These are phyloP conservation scores for Ataeniobius toweri DNA, from an alignment of 2,797 vertebrate species.

Conservation along the genomic window DNA sequence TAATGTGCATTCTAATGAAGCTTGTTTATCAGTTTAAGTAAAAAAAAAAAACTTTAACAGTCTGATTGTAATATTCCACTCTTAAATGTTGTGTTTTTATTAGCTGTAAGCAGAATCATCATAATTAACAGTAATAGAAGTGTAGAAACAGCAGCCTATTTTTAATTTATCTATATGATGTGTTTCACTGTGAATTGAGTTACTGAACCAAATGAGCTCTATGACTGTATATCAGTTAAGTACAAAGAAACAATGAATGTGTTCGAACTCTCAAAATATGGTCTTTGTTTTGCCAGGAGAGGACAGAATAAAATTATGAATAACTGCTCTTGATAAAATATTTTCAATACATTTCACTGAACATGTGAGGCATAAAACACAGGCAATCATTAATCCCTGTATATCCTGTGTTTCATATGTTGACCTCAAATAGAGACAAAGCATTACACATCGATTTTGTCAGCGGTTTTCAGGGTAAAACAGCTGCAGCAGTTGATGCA, in stretches of 20 bases:
- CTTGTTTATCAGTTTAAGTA: too few relatives aligned
- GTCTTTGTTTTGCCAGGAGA: too few relatives aligned
- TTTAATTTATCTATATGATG: background rate
- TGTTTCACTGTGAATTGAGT: background rate
- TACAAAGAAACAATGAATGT: background rate
- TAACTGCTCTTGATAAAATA: too few relatives aligned
- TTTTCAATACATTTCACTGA: too few relatives aligned
- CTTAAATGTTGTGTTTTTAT: background rate
- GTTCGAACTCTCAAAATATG: background rate
- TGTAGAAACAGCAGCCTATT: background rate
- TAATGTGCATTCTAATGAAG: too few relatives aligned
- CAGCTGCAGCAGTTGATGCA: slow-evolving; percentile 57
- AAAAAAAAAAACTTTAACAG: too few relatives aligned
- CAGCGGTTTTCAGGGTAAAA: slow-evolving; percentile 36
- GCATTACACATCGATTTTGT: slow-evolving; percentile 45
- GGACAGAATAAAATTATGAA: too few relatives aligned
- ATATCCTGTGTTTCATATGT: slow-evolving; percentile 26
- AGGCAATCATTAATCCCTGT: background rate
- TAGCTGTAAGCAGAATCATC: background rate
- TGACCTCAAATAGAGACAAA: slow-evolving; percentile 25
- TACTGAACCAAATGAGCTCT: too few relatives aligned
- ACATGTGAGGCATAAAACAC: background rate
- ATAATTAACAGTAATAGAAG: background rate
- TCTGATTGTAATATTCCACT: background rate
- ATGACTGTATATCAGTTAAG: background rate